Percentiles rank a stretch among this genome's conserved stretches.
Evolutionary conservation across 2,888 invertebrate genomes (phyloP).

Genomic region (Drosophila sordidula): DNA sequence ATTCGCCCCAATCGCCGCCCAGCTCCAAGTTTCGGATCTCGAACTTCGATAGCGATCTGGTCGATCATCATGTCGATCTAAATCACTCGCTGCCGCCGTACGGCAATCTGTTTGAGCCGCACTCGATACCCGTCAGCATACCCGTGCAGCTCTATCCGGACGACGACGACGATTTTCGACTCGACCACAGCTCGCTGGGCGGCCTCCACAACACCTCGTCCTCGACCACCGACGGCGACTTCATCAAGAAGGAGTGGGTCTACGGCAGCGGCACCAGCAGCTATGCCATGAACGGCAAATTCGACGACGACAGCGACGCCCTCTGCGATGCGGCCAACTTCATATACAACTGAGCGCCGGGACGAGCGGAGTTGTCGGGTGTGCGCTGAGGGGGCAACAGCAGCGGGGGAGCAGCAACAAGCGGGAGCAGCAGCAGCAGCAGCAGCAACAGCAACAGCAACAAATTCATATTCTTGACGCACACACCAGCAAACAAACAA

Average conservation of each 20-base stretch:
- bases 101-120: slow-evolving; percentile 84
- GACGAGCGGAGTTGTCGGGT: not conserved
- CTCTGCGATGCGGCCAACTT: slow-evolving; percentile 84
- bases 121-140: slow-evolving; percentile 84
- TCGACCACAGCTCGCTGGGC: slow-evolving; percentile 84
- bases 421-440: slow-evolving; percentile 3
- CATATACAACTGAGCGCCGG: slow-evolving; percentile 82
- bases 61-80: slow-evolving; percentile 83
- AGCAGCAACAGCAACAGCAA: slow-evolving; percentile 19
- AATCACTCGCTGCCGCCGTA: slow-evolving; percentile 84
- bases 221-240: slow-evolving; percentile 84
- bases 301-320: slow-evolving; percentile 84
- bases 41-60: slow-evolving; percentile 83
- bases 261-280: slow-evolving; percentile 82
- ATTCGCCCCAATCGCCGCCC: slow-evolving; percentile 84
- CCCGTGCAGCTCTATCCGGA: slow-evolving; percentile 84
- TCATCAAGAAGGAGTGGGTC: slow-evolving; percentile 85
- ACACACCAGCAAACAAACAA: slow-evolving; percentile 13
- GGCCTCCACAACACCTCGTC: slow-evolving; percentile 82
- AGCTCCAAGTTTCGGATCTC: slow-evolving; percentile 84
- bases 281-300: slow-evolving; percentile 84
- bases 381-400: no score
- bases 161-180: slow-evolving; percentile 84
- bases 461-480: slow-evolving; percentile 58
- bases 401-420: not conserved